Base-by-base conservation (phyloP, 1,140 invertebrate species). In the Papilio glaucus region DNA sequence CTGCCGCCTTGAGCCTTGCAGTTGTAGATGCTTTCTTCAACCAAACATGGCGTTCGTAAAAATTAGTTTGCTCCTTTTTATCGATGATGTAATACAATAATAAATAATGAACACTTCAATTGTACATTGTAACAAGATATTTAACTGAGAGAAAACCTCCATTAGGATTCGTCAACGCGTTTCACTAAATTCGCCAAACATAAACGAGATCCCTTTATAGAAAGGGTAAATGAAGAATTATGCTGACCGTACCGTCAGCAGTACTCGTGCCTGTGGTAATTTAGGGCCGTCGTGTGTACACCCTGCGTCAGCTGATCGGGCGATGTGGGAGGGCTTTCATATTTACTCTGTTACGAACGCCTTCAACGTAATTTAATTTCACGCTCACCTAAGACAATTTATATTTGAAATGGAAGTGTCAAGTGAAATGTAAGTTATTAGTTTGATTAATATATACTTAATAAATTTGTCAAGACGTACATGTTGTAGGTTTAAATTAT, bases 181-280 rank as follows among this genome's bases (percentile, higher is more conserved):
- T 49, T 53, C 21, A 18, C 49, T 24, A 26, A 9, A 53, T 53
- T 53, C 49, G 49, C 8, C 49, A 53, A 53, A 53, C 24, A 53
- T 24, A 53, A 53, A 53, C 49, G 49, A 53, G 49, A 18, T 53
- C 8, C 24, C 49, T 49, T 49, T 26, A 53, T 53, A 18, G 9
- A 53, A 53, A 53, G 49, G 49, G 49, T 53, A 53, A 53, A 53
- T 53, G 49, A 53, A 53, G 49, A 53, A 53, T 53, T 53, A 49
- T 49, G 49, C 49, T 53, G 49, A 53, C 49, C 49, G 49, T 53
- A 53, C 49, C 12, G 49, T 53, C 49, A 53, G 49, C 49, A 53
- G 49, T 24, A 21, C 21, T 53, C 21, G 49, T 18, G 49, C n/a
- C 29, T 33, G 18, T 53, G 49, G 49, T 24, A 53, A 53, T 53